Percentiles rank a stretch among this genome's conserved stretches.
Evolutionary conservation across 2,888 invertebrate species (phyloP).

Genomic region (Hemaris fuciformis): DNA sequence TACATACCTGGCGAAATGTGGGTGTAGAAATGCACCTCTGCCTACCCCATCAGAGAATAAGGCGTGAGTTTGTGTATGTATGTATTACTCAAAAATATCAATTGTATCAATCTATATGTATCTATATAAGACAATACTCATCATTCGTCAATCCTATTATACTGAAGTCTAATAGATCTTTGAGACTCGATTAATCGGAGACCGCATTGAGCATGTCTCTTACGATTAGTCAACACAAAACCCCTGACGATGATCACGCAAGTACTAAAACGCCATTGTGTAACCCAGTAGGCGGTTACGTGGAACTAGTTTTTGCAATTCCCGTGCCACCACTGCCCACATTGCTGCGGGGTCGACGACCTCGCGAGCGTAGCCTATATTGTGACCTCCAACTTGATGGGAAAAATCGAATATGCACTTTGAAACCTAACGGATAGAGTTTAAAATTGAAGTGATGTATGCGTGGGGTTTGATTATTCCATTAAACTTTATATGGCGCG

Average conservation of each 20-base stretch:
- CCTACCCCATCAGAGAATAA: too few relatives aligned
- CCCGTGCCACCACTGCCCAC: background rate
- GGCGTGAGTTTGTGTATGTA: too few relatives aligned
- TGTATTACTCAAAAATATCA: too few relatives aligned
- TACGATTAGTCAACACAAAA: background rate
- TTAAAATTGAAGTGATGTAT: background rate
- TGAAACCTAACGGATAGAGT: background rate
- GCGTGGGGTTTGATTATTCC: background rate
- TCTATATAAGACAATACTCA: too few relatives aligned
- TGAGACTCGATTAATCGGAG: too few relatives aligned
- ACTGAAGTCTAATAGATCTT: too few relatives aligned
- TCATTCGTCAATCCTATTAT: too few relatives aligned
- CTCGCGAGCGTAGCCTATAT: conserved; percentile 3
- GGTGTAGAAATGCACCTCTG: too few relatives aligned
- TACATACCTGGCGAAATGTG: too few relatives aligned
- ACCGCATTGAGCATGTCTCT: too few relatives aligned
- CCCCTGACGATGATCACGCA: background rate
- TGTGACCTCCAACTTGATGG: background rate
- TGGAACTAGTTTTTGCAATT: background rate
- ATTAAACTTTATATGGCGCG: background rate
- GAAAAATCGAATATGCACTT: background rate
- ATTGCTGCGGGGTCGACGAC: background rate
- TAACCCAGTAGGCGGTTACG: background rate
- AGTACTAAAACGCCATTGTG: background rate
- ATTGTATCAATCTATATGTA: too few relatives aligned